Evolutionary conservation across 2,797 vertebrate species (phyloP).

Genomic region (Phoebastria nigripes): DNA sequence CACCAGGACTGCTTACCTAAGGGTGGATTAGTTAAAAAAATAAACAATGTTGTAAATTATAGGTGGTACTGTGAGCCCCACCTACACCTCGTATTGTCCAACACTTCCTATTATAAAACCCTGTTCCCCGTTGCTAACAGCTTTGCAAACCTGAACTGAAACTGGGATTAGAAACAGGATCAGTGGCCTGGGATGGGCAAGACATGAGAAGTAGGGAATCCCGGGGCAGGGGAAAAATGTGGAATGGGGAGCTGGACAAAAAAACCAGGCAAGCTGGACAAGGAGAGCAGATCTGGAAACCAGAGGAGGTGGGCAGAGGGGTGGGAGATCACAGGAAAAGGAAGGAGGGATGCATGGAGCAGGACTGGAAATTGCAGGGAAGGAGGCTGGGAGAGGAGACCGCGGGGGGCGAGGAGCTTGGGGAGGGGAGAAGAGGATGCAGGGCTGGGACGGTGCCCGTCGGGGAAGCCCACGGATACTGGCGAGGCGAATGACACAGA

Average conservation of each 20-base stretch:
- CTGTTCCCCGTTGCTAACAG: neutral
- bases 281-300: neutral
- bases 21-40: constrained; percentile 30
- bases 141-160: constrained; percentile 11
- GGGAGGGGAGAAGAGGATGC: neutral
- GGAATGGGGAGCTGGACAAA: neutral
- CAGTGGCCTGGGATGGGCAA: neutral
- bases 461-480: accelerated
- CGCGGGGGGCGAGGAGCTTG: accelerated
- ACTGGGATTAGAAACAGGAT: neutral
- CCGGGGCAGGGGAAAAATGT: neutral
- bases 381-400: neutral
- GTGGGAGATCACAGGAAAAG: neutral
- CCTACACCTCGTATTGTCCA: neutral
- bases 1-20: constrained; percentile 9
- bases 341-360: neutral
- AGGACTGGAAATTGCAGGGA: neutral
- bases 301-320: neutral
- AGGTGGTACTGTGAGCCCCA: constrained; percentile 7
- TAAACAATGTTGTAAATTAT: constrained; percentile 32
- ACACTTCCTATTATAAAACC: constrained; percentile 38
- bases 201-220: neutral
- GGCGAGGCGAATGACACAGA: neutral
- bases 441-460: neutral
- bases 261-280: neutral